A percentile compares a stretch with the other conserved stretches of the same genome.
Conservation (phyloP, 92 coral and sea anemone genomes). For the Chrysogorgia sp. region DNA sequence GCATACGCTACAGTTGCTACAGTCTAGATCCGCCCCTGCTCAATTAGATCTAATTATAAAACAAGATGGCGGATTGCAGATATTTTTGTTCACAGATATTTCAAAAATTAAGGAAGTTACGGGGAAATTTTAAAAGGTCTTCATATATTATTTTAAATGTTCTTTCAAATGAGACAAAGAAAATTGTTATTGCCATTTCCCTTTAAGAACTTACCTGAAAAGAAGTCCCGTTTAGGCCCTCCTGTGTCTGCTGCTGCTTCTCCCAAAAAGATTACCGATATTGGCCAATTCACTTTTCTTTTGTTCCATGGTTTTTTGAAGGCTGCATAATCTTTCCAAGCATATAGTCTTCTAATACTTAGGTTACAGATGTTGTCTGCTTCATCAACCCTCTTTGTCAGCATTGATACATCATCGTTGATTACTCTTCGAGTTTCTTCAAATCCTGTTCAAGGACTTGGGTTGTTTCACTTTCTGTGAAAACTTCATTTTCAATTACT, state of each 20-base stretch:
- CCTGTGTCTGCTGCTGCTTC: constrained; percentile 15
- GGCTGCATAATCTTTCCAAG: background rate
- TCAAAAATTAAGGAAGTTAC: no score
- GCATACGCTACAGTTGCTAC: no score
- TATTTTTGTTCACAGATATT: no score
- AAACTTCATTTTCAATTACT: background rate
- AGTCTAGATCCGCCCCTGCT: no score
- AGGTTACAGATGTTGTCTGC: background rate
- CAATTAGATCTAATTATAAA: no score
- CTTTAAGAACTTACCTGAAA: constrained; percentile 5
- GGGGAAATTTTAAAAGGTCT: no score
- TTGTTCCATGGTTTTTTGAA: constrained; percentile 10
- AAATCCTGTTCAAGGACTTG: background rate
- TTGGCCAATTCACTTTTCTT: background rate
- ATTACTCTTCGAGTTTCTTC: background rate
- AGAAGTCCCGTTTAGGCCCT: background rate
- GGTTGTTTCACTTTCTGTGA: background rate
- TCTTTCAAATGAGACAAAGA: no score
- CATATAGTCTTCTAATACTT: background rate
- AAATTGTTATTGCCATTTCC: no score
- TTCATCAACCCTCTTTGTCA: background rate
- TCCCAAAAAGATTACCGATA: constrained; percentile 4
- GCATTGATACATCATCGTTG: no score
- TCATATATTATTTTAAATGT: no score
- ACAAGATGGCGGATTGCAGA: no score